Evolutionary conservation across 1,140 invertebrate genomes (phyloP), one percentile per base, ranked within the genome.

Genomic region (Tetranychus cinnabarinus): DNA sequence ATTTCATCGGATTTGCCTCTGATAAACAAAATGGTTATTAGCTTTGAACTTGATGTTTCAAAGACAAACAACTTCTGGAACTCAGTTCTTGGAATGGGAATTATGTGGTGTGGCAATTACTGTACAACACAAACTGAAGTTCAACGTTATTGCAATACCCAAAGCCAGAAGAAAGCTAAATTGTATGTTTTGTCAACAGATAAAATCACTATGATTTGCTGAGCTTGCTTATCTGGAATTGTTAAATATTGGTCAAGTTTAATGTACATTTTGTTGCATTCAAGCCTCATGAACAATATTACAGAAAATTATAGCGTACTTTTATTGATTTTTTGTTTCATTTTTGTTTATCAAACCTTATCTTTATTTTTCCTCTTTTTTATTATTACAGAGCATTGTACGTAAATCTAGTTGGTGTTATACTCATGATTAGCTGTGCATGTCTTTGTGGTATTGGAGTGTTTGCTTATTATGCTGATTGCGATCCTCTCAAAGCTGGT

Each of bases 31-130:
- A 23, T 23, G 23, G 23, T 23, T 23, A 23, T 23, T 23, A 60
- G 85, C 68, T 85, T 84, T 64, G 78, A 81, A 60, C 74, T 84
- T 71, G 84, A 88, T 69, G 80, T 84, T 13, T 85, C 82, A 2
- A 73, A 82, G 3, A 77, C 86, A 23, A 85, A 88, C 13, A 82
- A 85, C 37, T 86, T 86, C 0, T 70, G 81, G 23, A 88, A 84
- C 2, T 83, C 85, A 1, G 74, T 83, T 60, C 67, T 88, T 56
- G 86, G 86, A 10, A 85, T 87, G 68, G 75, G 86, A 46, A 86
- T 88, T 70, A 66, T 67, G 46, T 67, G 67, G 64, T 46, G 63
- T 6, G 67, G 64, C 33, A 66, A 66, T 47, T 68, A 68, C 56
- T 69, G 68, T 8, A 66, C 67, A 36, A 71, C 69, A 62, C 69